A percentile compares a stretch with the other conserved stretches of the same genome.
Conservation (phyloP, 2,888 invertebrate species). For the Diadromus collaris region DNA sequence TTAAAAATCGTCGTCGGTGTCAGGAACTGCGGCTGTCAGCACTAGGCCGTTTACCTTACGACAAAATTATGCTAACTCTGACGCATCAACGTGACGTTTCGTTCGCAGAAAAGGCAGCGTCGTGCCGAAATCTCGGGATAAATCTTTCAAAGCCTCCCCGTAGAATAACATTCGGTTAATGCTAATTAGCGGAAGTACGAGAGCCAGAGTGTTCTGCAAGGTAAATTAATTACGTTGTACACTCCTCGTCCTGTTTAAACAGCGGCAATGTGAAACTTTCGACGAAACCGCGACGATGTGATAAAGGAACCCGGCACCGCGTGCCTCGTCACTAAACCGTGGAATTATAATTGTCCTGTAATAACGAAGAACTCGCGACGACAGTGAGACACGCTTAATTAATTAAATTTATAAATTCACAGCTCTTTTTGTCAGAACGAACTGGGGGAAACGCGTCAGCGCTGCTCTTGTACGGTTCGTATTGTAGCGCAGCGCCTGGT, state of each 20-base stretch:
- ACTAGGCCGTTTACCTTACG: too few relatives aligned
- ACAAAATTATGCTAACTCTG: neutral
- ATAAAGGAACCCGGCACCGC: conserved; percentile 15
- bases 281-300: conserved; percentile 26
- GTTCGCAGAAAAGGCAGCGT: neutral
- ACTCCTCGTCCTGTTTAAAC: neutral
- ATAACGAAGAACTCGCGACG: conserved; percentile 20
- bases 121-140: neutral
- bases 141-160: conserved; percentile 11
- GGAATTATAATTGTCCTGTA: conserved; percentile 21
- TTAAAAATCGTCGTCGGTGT: too few relatives aligned
- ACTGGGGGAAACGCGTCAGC: neutral
- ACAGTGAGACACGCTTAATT: conserved; percentile 13
- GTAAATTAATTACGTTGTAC: conserved; percentile 23
- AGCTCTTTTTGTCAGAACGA: neutral
- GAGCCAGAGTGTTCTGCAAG: neutral
- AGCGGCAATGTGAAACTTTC: conserved; percentile 2
- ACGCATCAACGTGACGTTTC: neutral
- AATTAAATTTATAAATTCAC: conserved; percentile 14
- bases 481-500: neutral
- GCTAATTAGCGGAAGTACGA: conserved; percentile 16
- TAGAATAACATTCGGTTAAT: neutral
- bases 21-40: too few relatives aligned
- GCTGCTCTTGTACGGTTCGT: neutral
- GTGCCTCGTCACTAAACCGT: conserved; percentile 6